Evolutionary conservation across 2,888 invertebrate species (phyloP).

Genomic region (Athalia cordata): DNA sequence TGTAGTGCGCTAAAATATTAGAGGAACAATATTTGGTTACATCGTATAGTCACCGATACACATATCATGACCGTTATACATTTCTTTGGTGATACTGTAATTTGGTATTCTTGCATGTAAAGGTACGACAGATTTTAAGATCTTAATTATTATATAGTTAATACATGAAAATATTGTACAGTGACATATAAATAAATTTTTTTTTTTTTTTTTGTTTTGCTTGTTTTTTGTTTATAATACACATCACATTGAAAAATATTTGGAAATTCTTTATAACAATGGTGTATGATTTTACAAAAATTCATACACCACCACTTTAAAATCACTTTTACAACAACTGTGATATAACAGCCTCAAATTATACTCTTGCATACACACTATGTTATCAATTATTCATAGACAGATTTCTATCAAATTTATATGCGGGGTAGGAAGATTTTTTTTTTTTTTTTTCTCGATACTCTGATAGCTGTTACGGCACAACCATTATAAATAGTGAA

Average conservation of each 20-base stretch:
- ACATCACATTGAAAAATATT: constrained; percentile 53
- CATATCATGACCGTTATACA: constrained; percentile 48
- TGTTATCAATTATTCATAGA: neutral
- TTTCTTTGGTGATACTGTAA: constrained; percentile 68
- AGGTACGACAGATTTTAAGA: constrained; percentile 48
- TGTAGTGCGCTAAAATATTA: constrained; percentile 64
- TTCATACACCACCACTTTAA: constrained; percentile 16
- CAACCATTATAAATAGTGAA: constrained; percentile 57
- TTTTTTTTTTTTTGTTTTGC: constrained; percentile 28
- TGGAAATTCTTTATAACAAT: constrained; percentile 35
- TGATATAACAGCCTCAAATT: constrained; percentile 59
- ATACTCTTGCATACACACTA: neutral
- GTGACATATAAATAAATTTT: constrained; percentile 37
- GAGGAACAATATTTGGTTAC: constrained; percentile 66
- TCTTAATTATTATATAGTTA: constrained; percentile 47
- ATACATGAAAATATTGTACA: constrained; percentile 49
- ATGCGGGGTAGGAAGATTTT: neutral
- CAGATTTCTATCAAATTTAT: neutral
- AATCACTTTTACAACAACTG: constrained; percentile 58
- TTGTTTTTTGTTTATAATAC: constrained; percentile 49
- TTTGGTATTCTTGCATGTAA: constrained; percentile 68
- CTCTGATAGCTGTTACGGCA: constrained; percentile 58
- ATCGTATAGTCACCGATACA: constrained; percentile 60
- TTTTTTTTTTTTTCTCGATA: neutral
- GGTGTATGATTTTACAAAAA: constrained; percentile 20